These are phyloP conservation scores for Nymphalis polychloros DNA, from an alignment of 2,888 invertebrate genomes.

Conservation along the genomic window DNA sequence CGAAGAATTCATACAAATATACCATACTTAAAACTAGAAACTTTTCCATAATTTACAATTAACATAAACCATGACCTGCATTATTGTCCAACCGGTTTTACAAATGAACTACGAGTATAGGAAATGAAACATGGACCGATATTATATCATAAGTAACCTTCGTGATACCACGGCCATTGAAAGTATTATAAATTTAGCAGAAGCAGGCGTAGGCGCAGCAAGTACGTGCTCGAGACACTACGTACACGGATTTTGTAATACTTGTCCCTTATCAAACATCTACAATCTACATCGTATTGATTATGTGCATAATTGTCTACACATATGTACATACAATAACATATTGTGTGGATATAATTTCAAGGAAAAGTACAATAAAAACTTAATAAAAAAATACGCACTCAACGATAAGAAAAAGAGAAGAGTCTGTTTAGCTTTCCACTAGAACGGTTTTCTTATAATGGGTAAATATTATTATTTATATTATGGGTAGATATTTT, in stretches of 20 bases:
- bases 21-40: not conserved
- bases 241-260: slow-evolving; percentile 40
- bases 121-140: slow-evolving; percentile 8
- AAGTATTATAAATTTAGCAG: slow-evolving; percentile 37
- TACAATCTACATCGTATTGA: slow-evolving; percentile 39
- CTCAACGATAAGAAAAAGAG: too few relatives aligned
- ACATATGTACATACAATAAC: not conserved
- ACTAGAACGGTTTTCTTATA: too few relatives aligned
- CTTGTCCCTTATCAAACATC: slow-evolving; percentile 38
- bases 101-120: not conserved
- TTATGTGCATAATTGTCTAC: slow-evolving; percentile 33
- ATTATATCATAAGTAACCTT: slow-evolving; percentile 38
- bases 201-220: slow-evolving; percentile 38
- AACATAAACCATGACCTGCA: too few relatives aligned
- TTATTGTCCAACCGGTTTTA: not conserved
- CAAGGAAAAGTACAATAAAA: too few relatives aligned
- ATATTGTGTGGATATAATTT: not conserved
- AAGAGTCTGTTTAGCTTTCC: too few relatives aligned
- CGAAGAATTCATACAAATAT: too few relatives aligned
- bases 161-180: slow-evolving; percentile 41
- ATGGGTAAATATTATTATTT: too few relatives aligned
- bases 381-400: too few relatives aligned
- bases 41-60: not conserved
- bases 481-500: too few relatives aligned
- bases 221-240: slow-evolving; percentile 33